Evolutionary conservation across 92 coral and sea anemone species (phyloP), one percentile per base, ranked within the genome.

Genomic region (Epizoanthus scotinus): DNA sequence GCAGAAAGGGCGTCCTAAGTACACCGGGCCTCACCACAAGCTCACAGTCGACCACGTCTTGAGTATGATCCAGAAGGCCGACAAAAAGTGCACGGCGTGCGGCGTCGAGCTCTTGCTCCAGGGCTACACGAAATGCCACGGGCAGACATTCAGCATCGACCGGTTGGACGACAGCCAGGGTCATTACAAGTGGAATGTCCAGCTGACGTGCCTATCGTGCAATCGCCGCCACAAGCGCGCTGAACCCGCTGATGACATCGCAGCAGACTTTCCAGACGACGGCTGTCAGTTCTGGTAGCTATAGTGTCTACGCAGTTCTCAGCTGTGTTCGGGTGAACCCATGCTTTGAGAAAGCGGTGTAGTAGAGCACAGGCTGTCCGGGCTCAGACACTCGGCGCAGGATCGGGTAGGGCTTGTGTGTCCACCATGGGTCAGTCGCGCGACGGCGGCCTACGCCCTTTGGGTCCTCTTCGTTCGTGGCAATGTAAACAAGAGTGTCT

Each of bases 111-210:
- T 73, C 13, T 19, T 83, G 27, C 74, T 83, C n/a, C 83, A 83
- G 71, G 87, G 87, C 21, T 83, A 84, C 83, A 59, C 83, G 17
- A 84, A 74, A 14, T 13, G 83, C 74, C 83, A 84, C 60, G 8
- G 15, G 21, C 87, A 77, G 78, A 63, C 49, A 13, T 75, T 55
- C 84, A 58, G 62, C 29, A 84, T 75, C 70, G 84, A 79, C 31
- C 75, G 84, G 7, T 17, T 28, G 54, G 78, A 68, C 78, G 78
- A 84, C 75, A 75, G 87, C 59, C 28, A 84, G n/a, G 87, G 87
- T 6, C 83, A 84, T 65, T 84, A 84, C 87, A 74, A 19, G 73
- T 83, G 87, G 87, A 83, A 74, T 34, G 87, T 83, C 15, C 60
- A 65, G 17, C 20, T 83, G 47, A 63, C 83, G 31, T 83, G 87